Percentiles rank a stretch among this genome's conserved stretches.
Conservation (phyloP, 92 coral and sea anemone species). For the Bergia sp. region DNA sequence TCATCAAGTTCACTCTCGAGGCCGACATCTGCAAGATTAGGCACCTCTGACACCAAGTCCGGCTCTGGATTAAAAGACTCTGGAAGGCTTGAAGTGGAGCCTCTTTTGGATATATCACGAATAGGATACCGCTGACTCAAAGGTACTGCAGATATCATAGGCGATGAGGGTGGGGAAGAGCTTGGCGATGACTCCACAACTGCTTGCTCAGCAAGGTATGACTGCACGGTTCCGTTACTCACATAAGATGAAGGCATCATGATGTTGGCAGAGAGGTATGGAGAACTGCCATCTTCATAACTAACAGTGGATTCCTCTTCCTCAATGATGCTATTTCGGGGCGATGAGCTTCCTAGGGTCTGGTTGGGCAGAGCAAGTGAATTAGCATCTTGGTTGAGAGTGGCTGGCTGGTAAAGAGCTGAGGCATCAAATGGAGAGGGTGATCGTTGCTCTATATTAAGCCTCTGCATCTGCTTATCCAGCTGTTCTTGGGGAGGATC, state of each 20-base stretch:
- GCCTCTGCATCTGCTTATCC: constrained; percentile 89
- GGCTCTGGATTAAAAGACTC: constrained; percentile 51
- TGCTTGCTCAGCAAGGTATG: constrained; percentile 65
- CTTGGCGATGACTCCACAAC: constrained; percentile 56
- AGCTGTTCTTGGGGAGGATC: constrained; percentile 83
- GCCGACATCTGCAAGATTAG: background rate
- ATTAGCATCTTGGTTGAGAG: constrained; percentile 34
- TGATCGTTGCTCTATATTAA: constrained; percentile 87
- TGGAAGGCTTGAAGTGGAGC: constrained; percentile 42
- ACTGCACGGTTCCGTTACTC: constrained; percentile 46
- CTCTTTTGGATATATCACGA: constrained; percentile 50
- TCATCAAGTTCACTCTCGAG: constrained; percentile 41
- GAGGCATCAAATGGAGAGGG: constrained; percentile 62
- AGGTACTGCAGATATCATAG: constrained; percentile 74
- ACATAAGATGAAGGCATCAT: constrained; percentile 51
- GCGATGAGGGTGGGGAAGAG: constrained; percentile 80
- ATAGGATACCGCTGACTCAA: constrained; percentile 76
- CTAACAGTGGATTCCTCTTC: constrained; percentile 64
- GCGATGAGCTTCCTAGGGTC: constrained; percentile 53
- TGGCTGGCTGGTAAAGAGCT: constrained; percentile 47
- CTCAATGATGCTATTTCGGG: constrained; percentile 75
- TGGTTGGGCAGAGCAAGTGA: constrained; percentile 26
- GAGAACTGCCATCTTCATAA: constrained; percentile 46
- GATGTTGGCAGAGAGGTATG: constrained; percentile 48
- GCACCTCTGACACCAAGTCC: constrained; percentile 47